These are phyloP conservation scores for Andrena chrysosceles DNA, from an alignment of 2,888 invertebrate genomes.

Conservation along the genomic window DNA sequence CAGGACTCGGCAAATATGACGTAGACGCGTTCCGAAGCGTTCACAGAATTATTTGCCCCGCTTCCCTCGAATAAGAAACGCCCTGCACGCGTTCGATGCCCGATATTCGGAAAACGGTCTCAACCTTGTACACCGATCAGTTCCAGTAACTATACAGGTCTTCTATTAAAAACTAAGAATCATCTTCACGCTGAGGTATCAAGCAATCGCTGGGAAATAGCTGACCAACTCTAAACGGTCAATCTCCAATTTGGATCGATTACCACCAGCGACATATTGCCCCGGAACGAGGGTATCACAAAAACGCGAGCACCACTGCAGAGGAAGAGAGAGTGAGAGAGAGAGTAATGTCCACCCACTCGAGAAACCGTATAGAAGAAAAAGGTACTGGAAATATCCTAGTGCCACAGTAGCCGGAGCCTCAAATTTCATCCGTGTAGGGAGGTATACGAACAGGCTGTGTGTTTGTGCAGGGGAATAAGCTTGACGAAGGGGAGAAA, in stretches of 20 bases:
- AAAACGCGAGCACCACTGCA: too few relatives aligned
- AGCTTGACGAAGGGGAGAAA: neutral
- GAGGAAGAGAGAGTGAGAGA: too few relatives aligned
- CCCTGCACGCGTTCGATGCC: neutral
- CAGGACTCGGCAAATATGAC: constrained; percentile 30
- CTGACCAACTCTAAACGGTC: too few relatives aligned
- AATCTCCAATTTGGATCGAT: neutral
- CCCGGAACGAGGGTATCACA: neutral
- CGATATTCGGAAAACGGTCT: neutral
- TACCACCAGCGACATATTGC: neutral
- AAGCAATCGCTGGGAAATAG: too few relatives aligned
- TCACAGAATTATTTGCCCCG: neutral
- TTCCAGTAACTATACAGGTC: too few relatives aligned
- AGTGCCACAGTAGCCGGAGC: constrained; percentile 6
- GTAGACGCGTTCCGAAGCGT: constrained; percentile 20
- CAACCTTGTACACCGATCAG: neutral
- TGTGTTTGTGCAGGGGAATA: constrained; percentile 26
- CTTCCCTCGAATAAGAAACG: neutral
- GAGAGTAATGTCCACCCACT: neutral
- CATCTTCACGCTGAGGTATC: too few relatives aligned
- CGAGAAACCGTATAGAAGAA: constrained; percentile 5
- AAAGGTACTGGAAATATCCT: constrained; percentile 21
- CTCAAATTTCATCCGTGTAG: constrained; percentile 49
- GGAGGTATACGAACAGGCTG: constrained; percentile 13
- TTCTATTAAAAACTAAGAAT: too few relatives aligned